Conservation (phyloP, 2,113 vertebrate genomes). For the Anseranas semipalmata region DNA sequence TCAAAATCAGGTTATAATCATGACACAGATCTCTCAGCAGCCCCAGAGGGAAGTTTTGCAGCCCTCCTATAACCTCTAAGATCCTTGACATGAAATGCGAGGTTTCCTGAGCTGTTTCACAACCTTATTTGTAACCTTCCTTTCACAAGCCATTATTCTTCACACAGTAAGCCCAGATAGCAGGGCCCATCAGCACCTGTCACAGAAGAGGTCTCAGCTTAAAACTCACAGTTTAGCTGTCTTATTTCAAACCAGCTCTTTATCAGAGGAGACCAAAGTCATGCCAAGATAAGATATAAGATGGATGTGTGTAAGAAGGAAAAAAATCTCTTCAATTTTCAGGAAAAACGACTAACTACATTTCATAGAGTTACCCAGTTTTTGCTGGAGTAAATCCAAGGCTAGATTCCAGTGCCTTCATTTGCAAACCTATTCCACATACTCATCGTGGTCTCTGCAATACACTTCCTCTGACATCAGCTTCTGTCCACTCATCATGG, state of each 20-base stretch:
- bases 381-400: neutral
- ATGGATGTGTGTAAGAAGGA: neutral
- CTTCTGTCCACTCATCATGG: neutral
- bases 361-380: neutral
- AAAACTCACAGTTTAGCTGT: neutral
- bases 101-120: neutral
- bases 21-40: neutral
- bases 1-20: conserved; percentile 14
- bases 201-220: neutral
- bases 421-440: neutral
- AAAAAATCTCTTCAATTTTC: neutral
- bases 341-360: neutral
- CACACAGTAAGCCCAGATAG: neutral
- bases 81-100: conserved; percentile 20
- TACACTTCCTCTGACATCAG: neutral
- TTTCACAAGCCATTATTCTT: conserved; percentile 52
- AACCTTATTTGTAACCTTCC: conserved; percentile 22
- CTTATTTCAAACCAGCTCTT: neutral
- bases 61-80: conserved; percentile 12
- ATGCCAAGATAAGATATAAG: neutral
- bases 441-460: neutral
- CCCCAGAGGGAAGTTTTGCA: conserved; percentile 37
- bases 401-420: neutral
- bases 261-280: conserved; percentile 29
- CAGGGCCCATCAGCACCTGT: conserved; percentile 44